phyloP scores from a whole-genome alignment of 2,797 vertebrate species.

The Chiroxiphia lanceolata region DNA sequence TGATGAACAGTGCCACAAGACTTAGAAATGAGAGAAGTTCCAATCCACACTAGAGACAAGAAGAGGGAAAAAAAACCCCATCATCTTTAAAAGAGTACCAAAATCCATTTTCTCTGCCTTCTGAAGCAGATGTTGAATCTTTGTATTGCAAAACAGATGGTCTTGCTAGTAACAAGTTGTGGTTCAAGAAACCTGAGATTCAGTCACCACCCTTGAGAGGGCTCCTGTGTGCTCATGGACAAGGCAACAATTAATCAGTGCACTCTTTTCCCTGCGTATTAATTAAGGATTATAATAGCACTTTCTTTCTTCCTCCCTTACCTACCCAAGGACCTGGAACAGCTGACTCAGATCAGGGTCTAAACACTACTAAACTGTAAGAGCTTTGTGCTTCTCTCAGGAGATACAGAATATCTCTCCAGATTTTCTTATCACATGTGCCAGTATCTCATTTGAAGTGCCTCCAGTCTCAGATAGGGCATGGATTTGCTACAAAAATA shows the following conservation, averaged over 20 bases:
- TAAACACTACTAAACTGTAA: not conserved
- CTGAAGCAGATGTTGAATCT: not conserved
- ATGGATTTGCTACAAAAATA: not conserved
- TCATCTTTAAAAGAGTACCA: not conserved
- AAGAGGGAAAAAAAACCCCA: fast-evolving
- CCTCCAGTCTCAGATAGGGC: not conserved
- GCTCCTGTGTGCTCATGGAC: not conserved
- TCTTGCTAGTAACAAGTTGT: not conserved
- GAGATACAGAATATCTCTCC: not conserved
- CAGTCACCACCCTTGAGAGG: not conserved
- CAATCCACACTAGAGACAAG: not conserved
- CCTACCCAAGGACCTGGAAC: not conserved
- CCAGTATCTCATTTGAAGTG: not conserved
- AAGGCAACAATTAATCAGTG: not conserved
- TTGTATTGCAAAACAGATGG: not conserved
- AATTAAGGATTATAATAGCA: not conserved
- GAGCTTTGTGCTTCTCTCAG: not conserved
- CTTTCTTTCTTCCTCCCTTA: not conserved
- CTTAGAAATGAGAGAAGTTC: not conserved
- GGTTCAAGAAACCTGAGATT: not conserved
- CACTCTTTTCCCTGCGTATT: not conserved
- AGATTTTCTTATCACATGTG: not conserved
- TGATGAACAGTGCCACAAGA: not conserved
- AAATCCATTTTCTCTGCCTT: not conserved
- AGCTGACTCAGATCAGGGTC: not conserved